Percentiles rank a stretch among this genome's conserved stretches.
These are phyloP conservation scores for Nymphalis polychloros DNA, from an alignment of 2,888 invertebrate species.

Conservation along the genomic window DNA sequence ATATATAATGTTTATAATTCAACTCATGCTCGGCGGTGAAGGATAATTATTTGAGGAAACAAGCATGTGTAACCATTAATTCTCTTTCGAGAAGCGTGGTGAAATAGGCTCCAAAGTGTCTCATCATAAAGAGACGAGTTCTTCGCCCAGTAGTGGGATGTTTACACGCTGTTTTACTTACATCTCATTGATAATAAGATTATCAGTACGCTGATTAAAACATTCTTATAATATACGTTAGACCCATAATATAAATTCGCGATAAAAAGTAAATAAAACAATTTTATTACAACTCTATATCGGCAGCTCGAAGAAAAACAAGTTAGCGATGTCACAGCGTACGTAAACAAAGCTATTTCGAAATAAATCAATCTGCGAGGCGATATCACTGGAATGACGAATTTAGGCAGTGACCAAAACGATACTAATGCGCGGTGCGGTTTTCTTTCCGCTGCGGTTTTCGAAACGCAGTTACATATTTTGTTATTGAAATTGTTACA, in stretches of 20 bases:
- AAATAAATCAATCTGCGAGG: slow-evolving; percentile 41
- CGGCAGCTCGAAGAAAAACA: slow-evolving; percentile 3
- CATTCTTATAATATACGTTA: neutral
- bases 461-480: neutral
- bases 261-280: neutral
- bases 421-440: neutral
- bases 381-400: slow-evolving; percentile 38
- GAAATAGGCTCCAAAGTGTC: too few relatives aligned
- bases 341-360: slow-evolving; percentile 33
- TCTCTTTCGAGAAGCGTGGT: too few relatives aligned
- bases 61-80: too few relatives aligned
- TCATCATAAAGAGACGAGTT: too few relatives aligned
- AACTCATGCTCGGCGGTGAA: too few relatives aligned
- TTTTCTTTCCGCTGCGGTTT: neutral
- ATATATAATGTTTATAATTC: too few relatives aligned
- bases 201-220: too few relatives aligned
- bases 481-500: too few relatives aligned
- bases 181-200: too few relatives aligned
- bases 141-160: too few relatives aligned
- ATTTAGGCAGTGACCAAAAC: slow-evolving; percentile 35
- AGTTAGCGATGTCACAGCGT: slow-evolving; percentile 6
- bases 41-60: too few relatives aligned
- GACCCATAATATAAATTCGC: neutral
- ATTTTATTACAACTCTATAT: neutral
- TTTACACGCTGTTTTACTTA: too few relatives aligned